These are phyloP conservation scores for Pantherophis alleghaniensis DNA, from an alignment of 2,797 vertebrate species.

Conservation along the genomic window DNA sequence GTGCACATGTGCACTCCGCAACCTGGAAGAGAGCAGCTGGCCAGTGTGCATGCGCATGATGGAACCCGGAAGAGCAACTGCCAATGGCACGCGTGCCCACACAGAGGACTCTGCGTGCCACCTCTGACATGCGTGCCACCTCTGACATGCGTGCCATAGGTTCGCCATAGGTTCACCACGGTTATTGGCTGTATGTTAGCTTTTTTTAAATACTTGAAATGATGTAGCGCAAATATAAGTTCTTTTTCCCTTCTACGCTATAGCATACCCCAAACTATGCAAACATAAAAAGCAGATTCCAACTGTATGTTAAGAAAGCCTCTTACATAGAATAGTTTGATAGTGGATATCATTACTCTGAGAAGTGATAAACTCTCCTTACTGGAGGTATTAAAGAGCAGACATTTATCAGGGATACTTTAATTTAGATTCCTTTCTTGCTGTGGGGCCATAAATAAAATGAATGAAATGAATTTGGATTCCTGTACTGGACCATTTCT, in stretches of 20 bases:
- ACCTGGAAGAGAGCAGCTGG: no score
- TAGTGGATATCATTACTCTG: neutral
- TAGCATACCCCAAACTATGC: neutral
- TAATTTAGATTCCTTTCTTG: neutral
- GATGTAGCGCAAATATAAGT: neutral
- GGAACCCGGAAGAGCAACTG: no score
- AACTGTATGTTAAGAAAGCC: neutral
- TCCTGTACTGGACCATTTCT: neutral
- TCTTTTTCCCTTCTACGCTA: neutral
- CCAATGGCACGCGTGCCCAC: no score
- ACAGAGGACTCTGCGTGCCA: no score
- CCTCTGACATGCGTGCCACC: no score
- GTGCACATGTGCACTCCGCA: accelerated
- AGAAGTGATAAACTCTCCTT: neutral
- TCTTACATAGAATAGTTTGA: neutral
- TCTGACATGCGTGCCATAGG: no score
- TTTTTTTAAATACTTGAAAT: neutral
- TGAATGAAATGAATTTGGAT: neutral
- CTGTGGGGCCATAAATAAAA: neutral
- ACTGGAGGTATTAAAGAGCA: neutral
- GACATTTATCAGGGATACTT: neutral
- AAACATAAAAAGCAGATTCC: neutral
- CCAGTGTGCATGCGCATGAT: no score
- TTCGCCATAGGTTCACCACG: no score
- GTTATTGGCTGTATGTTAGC: neutral